Percentiles rank a stretch among this genome's conserved stretches.
phyloP scores from a whole-genome alignment of 2,797 vertebrate genomes.

The Stomatorhinus walkeri region DNA sequence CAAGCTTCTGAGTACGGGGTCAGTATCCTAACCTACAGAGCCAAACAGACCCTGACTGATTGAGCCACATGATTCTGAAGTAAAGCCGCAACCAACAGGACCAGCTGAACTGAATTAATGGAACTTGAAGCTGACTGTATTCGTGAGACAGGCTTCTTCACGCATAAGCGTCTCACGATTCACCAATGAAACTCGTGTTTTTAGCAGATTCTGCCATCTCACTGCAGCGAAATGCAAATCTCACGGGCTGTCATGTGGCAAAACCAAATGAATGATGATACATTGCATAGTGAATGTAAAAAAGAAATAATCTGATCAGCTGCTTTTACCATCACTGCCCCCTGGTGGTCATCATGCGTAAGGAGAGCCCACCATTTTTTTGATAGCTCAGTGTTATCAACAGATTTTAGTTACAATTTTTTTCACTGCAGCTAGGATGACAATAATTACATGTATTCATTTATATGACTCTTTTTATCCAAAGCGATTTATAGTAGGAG shows the following conservation, averaged over 20 bases:
- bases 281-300: neutral
- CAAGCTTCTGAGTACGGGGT: neutral
- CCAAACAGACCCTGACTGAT: neutral
- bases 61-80: neutral
- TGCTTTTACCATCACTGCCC: neutral
- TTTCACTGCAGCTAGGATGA: neutral
- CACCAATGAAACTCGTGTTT: neutral
- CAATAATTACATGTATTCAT: neutral
- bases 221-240: neutral
- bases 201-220: neutral
- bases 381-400: neutral
- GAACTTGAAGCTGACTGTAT: neutral
- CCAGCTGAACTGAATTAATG: neutral
- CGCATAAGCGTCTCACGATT: neutral
- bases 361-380: neutral
- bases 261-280: neutral
- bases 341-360: neutral
- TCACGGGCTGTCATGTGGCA: neutral
- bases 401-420: neutral
- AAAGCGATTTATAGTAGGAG: neutral
- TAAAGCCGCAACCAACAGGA: neutral
- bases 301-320: neutral
- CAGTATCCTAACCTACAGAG: neutral
- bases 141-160: neutral
- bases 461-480: neutral